Conservation (phyloP, 1,140 invertebrate species). For the Telenomus remus region DNA sequence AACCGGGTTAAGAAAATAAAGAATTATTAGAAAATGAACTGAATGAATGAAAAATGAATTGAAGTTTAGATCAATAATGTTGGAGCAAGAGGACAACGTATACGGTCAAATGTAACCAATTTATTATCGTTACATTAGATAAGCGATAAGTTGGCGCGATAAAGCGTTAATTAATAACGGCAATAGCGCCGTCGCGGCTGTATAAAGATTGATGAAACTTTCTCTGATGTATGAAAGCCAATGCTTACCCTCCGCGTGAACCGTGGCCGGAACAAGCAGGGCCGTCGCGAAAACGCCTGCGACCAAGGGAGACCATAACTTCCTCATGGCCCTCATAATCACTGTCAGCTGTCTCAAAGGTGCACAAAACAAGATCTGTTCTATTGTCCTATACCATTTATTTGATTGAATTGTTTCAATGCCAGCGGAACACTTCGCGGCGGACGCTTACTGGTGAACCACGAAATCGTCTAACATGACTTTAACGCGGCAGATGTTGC, state of each 20-base stretch:
- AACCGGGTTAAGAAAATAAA: too few species aligned
- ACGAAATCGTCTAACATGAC: conserved; percentile 73
- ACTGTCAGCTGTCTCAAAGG: conserved; percentile 32
- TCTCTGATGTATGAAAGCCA: conserved; percentile 52
- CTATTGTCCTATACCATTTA: conserved; percentile 4
- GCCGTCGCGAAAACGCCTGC: conserved; percentile 61
- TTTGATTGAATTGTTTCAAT: conserved; percentile 4
- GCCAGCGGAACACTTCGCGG: conserved; percentile 40
- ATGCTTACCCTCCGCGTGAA: conserved; percentile 69
- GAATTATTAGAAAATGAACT: too few species aligned
- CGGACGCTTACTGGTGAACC: conserved; percentile 62
- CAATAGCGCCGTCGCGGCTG: conserved; percentile 26
- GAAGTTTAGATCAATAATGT: too few species aligned
- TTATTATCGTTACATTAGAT: background rate
- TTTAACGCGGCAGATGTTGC: conserved; percentile 71
- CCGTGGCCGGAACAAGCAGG: conserved; percentile 59
- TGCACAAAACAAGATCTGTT: conserved; percentile 20
- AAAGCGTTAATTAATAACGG: conserved; percentile 25
- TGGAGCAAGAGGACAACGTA: too few species aligned
- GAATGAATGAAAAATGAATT: conserved; percentile 1
- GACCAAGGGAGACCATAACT: conserved; percentile 62
- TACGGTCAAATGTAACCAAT: background rate
- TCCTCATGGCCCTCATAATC: conserved; percentile 65
- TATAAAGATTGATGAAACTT: conserved; percentile 52
- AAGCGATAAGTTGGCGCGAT: background rate